These are phyloP conservation scores for Mustela nigripes DNA, from an alignment of 2,113 vertebrate genomes.

Conservation along the genomic window DNA sequence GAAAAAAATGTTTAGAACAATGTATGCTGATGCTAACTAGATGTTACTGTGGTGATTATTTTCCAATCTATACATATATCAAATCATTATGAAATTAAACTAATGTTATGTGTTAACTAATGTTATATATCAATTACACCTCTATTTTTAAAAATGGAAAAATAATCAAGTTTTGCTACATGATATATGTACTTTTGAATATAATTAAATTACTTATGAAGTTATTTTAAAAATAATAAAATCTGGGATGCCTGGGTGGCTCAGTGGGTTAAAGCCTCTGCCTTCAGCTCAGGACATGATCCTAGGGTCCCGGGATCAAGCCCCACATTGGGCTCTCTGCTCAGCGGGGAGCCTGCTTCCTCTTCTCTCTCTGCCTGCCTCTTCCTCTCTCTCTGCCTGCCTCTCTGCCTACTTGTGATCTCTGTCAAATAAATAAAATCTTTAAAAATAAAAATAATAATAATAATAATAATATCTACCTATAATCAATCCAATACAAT, in stretches of 20 bases:
- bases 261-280: no score
- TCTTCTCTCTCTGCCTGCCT: no score
- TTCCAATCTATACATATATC: not conserved
- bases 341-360: no score
- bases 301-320: no score
- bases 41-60: not conserved
- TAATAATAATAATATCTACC: not conserved
- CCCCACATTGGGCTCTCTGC: no score
- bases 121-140: not conserved
- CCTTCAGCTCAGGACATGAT: no score
- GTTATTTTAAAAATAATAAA: not conserved
- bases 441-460: not conserved
- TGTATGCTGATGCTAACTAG: not conserved
- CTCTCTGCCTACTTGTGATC: no score
- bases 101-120: not conserved
- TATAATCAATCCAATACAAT: not conserved
- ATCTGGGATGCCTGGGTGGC: no score
- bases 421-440: no score
- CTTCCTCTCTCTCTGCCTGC: no score
- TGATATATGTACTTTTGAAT: not conserved
- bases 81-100: not conserved
- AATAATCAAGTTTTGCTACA: not conserved
- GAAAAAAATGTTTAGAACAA: not conserved
- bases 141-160: not conserved
- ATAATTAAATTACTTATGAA: not conserved